Percentiles rank a stretch among this genome's conserved stretches.
These are phyloP conservation scores for Tricholaema leucomelas DNA, from an alignment of 2,113 vertebrate species.

Conservation along the genomic window DNA sequence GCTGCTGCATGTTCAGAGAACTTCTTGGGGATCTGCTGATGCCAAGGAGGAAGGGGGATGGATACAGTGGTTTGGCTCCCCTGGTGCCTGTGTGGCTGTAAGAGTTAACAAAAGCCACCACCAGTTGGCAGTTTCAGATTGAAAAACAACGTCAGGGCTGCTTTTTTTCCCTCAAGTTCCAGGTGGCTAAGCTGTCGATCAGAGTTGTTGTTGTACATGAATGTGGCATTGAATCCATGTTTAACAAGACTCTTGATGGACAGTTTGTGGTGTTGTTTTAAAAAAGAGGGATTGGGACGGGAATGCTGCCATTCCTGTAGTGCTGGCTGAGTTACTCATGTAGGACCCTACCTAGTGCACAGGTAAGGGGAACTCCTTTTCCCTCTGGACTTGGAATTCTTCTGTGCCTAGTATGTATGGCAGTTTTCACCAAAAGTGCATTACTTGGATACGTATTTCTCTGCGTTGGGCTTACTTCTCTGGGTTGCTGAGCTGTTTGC, in stretches of 20 bases:
- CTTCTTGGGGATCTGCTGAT: not conserved
- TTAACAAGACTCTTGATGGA: slow-evolving; percentile 59
- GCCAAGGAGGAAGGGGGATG: not conserved
- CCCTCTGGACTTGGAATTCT: not conserved
- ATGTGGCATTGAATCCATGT: slow-evolving; percentile 32
- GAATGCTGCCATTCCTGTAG: not conserved
- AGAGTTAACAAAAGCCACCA: slow-evolving; percentile 46
- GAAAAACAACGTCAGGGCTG: slow-evolving; percentile 36
- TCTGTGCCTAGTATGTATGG: not conserved
- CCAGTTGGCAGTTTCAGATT: slow-evolving; percentile 50
- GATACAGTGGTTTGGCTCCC: not conserved
- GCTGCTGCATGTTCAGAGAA: not conserved
- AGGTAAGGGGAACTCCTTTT: not conserved
- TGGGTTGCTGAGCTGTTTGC: not conserved
- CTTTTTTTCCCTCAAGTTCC: slow-evolving; percentile 44
- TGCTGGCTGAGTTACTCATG: not conserved
- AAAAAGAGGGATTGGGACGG: not conserved
- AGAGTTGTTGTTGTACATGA: slow-evolving; percentile 43
- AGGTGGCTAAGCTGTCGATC: slow-evolving; percentile 59
- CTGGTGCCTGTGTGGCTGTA: not conserved
- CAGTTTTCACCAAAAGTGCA: not conserved
- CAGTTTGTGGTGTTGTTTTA: not conserved
- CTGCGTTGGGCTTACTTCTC: not conserved
- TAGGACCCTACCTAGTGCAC: not conserved
- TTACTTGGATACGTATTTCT: not conserved